These are phyloP conservation scores for Larimichthys crocea DNA, from an alignment of 2,113 vertebrate species.

Conservation along the genomic window DNA sequence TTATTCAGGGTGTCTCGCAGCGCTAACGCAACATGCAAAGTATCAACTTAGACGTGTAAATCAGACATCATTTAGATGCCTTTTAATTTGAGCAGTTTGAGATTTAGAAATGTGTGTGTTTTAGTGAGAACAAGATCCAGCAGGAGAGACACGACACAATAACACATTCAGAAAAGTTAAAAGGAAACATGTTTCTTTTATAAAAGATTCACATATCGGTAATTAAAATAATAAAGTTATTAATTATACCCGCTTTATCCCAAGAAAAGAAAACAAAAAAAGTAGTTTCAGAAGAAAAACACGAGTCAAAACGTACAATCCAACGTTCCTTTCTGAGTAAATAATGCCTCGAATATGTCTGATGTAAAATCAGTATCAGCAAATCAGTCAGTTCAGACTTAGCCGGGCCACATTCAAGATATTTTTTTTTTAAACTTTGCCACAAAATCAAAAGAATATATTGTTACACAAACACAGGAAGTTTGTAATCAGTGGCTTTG, in stretches of 20 bases:
- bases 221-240: slow-evolving; percentile 63
- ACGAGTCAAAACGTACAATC: slow-evolving; percentile 11
- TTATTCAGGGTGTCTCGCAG: slow-evolving; percentile 2
- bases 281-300: slow-evolving; percentile 18
- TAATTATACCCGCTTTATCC: slow-evolving; percentile 61
- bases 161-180: slow-evolving; percentile 16
- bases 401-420: slow-evolving; percentile 2
- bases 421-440: slow-evolving; percentile 10
- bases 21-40: not conserved
- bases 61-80: too few relatives aligned
- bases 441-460: slow-evolving; percentile 29
- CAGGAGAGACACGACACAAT: slow-evolving; percentile 10
- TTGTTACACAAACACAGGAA: slow-evolving; percentile 20
- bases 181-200: slow-evolving; percentile 54
- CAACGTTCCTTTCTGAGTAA: slow-evolving; percentile 3
- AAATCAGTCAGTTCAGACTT: slow-evolving; percentile 14
- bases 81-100: not conserved
- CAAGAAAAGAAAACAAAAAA: slow-evolving; percentile 22
- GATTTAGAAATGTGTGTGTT: slow-evolving; percentile 2
- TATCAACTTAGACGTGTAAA: not conserved
- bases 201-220: slow-evolving; percentile 62
- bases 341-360: slow-evolving; percentile 26
- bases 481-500: slow-evolving; percentile 25
- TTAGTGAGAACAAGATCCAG: not conserved
- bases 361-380: not conserved